phyloP scores from a whole-genome alignment of 2,888 invertebrate genomes.

The Lissocephala sabroskyi region DNA sequence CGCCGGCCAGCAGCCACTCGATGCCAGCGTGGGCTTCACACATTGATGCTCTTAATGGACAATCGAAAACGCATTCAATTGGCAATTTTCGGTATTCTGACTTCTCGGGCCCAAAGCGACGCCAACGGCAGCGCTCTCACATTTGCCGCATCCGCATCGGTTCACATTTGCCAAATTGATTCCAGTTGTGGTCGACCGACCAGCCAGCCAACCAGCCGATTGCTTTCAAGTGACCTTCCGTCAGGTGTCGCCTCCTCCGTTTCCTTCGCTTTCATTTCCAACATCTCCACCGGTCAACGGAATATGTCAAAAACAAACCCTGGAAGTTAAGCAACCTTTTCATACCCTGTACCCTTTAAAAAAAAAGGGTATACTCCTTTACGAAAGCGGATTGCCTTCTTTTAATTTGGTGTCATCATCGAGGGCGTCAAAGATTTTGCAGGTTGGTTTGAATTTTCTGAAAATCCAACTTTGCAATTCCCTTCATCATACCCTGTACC shows the following conservation, averaged over 20 bases:
- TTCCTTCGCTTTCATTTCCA: too few relatives aligned
- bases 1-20: conserved; percentile 2
- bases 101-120: conserved; percentile 20
- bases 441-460: too few relatives aligned
- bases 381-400: too few relatives aligned
- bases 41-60: conserved; percentile 48
- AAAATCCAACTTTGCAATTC: too few relatives aligned
- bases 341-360: too few relatives aligned
- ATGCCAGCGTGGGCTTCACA: background rate
- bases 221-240: too few relatives aligned
- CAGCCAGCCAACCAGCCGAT: background rate
- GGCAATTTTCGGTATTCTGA: conserved; percentile 56
- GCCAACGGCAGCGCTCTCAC: conserved; percentile 15
- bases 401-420: too few relatives aligned
- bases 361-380: too few relatives aligned
- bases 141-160: background rate
- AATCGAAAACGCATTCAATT: conserved; percentile 64
- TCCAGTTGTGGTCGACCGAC: conserved; percentile 41
- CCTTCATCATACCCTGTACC: too few relatives aligned
- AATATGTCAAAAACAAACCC: conserved; percentile 42
- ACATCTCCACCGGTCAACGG: conserved; percentile 9
- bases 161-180: conserved; percentile 45
- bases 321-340: too few relatives aligned
- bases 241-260: conserved; percentile 30
- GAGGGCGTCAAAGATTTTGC: too few relatives aligned